These are phyloP conservation scores for Perizoma affinitatum DNA, from an alignment of 2,888 invertebrate genomes.

Conservation along the genomic window DNA sequence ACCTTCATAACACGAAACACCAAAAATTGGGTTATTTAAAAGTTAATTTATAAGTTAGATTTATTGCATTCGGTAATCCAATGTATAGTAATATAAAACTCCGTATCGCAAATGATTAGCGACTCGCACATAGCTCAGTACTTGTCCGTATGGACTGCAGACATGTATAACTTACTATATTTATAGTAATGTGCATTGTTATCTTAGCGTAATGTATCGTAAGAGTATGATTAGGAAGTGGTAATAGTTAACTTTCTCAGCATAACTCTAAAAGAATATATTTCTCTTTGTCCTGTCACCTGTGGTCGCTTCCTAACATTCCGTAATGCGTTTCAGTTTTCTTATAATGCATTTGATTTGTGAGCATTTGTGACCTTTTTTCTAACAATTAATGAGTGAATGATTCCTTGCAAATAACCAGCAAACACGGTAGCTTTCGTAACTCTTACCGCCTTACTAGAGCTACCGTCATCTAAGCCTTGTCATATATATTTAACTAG, in stretches of 20 bases:
- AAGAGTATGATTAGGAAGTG: conserved; percentile 78
- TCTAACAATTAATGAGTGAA: conserved; percentile 44
- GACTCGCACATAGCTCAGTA: conserved; percentile 77
- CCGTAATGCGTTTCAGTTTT: conserved; percentile 69
- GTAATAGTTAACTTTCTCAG: conserved; percentile 64
- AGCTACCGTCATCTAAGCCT: conserved; percentile 26
- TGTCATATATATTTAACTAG: conserved; percentile 38
- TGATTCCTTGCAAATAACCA: conserved; percentile 45
- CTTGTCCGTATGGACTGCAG: conserved; percentile 70
- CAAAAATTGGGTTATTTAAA: conserved; percentile 70
- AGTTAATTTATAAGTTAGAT: conserved; percentile 67
- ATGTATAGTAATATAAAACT: conserved; percentile 58
- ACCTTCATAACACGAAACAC: conserved; percentile 68
- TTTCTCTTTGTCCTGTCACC: conserved; percentile 67
- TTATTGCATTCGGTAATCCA: conserved; percentile 59
- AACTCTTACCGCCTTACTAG: conserved; percentile 30
- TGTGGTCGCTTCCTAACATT: conserved; percentile 75
- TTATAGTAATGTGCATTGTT: conserved; percentile 76
- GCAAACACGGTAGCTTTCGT: conserved; percentile 21
- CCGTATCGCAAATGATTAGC: conserved; percentile 48
- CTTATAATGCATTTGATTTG: conserved; percentile 49
- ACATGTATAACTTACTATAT: conserved; percentile 69
- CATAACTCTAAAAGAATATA: conserved; percentile 57
- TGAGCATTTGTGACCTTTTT: conserved; percentile 45
- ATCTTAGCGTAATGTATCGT: conserved; percentile 79